Evolutionary conservation across 1,140 invertebrate genomes (phyloP), one percentile per base, ranked within the genome.

Genomic region (Philotrypesis tridentata): DNA sequence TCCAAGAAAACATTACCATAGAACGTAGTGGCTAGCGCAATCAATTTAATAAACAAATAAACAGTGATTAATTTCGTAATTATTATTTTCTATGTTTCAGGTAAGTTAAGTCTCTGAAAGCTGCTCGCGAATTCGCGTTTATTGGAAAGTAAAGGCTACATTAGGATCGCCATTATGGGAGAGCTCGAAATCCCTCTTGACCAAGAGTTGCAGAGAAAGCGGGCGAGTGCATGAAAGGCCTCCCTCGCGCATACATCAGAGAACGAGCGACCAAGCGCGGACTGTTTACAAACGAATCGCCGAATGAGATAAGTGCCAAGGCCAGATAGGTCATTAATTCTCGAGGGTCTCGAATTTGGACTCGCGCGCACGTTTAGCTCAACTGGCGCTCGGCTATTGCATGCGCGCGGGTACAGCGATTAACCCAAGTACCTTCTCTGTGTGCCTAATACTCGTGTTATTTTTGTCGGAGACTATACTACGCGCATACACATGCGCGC

Each of bases 281-380:
- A 9, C 5, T 67, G 17, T 80, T 74, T 80, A 48, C 79, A 67
- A 43, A 67, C 9, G 78, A 71, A 70, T 61, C 48, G 31, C 1
- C 27, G 33, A 33, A 80, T 74, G 70, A 25, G 79, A 74, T 67
- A 74, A 80, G 31, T 67, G 27, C 71, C 37, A 80, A 80, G 33
- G 25, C 60, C 55, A 65, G 55, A 55, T 67, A 55, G 60, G 37
- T 67, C 71, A 67, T 80, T 80, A 74, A 74, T 74, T 80, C 48
- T 74, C 72, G n/a, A 80, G 71, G 48, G 61, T 17, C 71, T 23
- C 61, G 37, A 31, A 79, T 71, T 55, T 21, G 27, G 33, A 31
- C 61, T n/a, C 48, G 37, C 37, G n/a, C 37, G 31, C 65, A 21
- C 65, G 76, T 70, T 70, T 78, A 78, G 43, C 23, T 78, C 17